Evolutionary conservation across 2,113 vertebrate species (phyloP).

Genomic region (Acanthochromis polyacanthus): DNA sequence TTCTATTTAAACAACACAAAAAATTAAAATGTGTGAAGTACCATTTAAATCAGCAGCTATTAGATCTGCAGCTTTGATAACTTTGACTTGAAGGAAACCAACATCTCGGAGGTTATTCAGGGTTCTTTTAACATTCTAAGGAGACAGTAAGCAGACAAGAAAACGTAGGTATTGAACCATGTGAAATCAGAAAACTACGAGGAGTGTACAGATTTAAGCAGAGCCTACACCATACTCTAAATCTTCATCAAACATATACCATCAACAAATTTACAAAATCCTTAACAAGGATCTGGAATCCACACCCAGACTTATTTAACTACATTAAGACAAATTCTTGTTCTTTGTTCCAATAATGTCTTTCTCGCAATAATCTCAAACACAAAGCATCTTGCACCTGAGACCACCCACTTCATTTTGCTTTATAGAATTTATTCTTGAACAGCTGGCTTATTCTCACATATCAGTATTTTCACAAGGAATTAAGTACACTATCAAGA

Average conservation of each 20-base stretch:
- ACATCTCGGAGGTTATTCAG: conserved; percentile 89
- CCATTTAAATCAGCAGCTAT: conserved; percentile 96
- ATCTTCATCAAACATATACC: background rate
- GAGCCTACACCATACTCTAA: background rate
- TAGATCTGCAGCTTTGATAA: conserved; percentile 91
- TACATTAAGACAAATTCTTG: background rate
- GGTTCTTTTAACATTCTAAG: conserved; percentile 88
- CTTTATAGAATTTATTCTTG: too few species aligned
- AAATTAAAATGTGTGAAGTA: conserved; percentile 64
- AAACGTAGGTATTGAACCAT: background rate
- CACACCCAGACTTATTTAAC: background rate
- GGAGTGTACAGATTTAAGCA: too few species aligned
- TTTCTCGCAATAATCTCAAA: background rate
- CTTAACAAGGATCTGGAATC: background rate
- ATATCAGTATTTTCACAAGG: too few species aligned
- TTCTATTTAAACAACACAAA: background rate
- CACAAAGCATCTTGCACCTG: background rate
- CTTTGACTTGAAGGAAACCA: conserved; percentile 95
- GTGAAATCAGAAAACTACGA: background rate
- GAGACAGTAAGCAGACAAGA: conserved; percentile 24
- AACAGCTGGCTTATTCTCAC: too few species aligned
- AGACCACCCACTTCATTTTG: too few species aligned
- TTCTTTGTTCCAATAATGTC: background rate
- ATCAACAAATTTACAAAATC: background rate
- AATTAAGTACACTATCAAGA: too few species aligned